Conservation (phyloP, 2,113 vertebrate species). For the Malurus melanocephalus region DNA sequence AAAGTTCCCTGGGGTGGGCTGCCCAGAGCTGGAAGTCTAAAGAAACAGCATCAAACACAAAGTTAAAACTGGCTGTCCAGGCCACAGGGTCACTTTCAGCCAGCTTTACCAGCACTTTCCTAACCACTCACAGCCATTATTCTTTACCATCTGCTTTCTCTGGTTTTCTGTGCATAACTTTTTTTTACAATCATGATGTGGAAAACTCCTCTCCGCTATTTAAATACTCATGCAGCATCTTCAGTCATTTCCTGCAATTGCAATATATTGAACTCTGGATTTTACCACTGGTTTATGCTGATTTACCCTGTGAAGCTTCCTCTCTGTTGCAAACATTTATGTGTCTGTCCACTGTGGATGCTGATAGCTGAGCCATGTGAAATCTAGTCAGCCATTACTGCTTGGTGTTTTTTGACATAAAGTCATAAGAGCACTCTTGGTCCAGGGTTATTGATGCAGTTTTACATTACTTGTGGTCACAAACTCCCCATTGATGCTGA, state of each 20-base stretch:
- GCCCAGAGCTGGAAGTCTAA: neutral
- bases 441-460: rapidly evolving
- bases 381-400: neutral
- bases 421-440: rapidly evolving
- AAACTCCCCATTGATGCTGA: rapidly evolving
- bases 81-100: neutral
- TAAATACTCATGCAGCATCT: neutral
- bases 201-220: neutral
- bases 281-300: neutral
- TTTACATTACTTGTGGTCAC: rapidly evolving
- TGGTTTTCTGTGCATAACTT: neutral
- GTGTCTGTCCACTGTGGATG: neutral
- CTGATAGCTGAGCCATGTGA: neutral
- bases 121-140: neutral
- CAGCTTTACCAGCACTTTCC: neutral
- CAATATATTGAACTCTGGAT: neutral
- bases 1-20: neutral
- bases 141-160: neutral
- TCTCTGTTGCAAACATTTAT: neutral
- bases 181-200: neutral
- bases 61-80: rapidly evolving
- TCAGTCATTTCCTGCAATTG: neutral
- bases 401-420: rapidly evolving
- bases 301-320: neutral
- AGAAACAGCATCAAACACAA: neutral